Base-by-base conservation (phyloP, 2,888 invertebrate genomes). In the Erebia aethiops region DNA sequence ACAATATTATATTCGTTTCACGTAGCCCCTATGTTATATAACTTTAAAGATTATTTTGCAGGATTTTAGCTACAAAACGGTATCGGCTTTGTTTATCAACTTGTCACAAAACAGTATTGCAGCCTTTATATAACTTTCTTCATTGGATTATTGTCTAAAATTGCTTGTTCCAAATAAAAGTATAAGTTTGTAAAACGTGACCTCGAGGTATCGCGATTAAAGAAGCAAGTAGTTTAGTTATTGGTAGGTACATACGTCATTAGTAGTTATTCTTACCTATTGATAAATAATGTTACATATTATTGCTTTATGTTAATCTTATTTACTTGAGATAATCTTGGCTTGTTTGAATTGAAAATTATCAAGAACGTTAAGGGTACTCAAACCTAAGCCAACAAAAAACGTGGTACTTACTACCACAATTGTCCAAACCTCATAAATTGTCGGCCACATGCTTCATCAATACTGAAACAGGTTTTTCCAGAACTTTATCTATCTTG, bases 331-430 rank as follows among this genome's bases (percentile, higher is more conserved):
- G 66, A 67, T 70, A 54, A 70, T 70, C 70, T 66, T 49, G 60
- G 67, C 67, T 64, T 58, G 49, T 70, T 70, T 65, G 64, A 70
- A 65, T 70, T 67, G 70, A 72, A 85, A 74, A 86, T 85, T 0
- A 67, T 85, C 26, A 57, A 21, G 66, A 67, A 52, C 52, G 35
- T 35, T 35, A 35, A 35, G 35, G 35, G 35, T 35, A 35, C 35
- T 7, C 35, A 35, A 35, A 35, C 35, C 35, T 35, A 7, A 35
- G 7, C 7, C 7, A 35, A 35, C 7, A 35, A 35, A 35, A 35
- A 35, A 26, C 26, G 26, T 26, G 26, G 26, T 26, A 26, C 26
- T 26, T 26, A 26, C 26, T 26, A 3, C 26, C 4, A 26, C 26
- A 0, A 26, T 3, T 26, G 4, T 26, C 26, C 26, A 3, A 26